Conservation (phyloP, 2,797 vertebrate species). For the Perodicticus potto region DNA sequence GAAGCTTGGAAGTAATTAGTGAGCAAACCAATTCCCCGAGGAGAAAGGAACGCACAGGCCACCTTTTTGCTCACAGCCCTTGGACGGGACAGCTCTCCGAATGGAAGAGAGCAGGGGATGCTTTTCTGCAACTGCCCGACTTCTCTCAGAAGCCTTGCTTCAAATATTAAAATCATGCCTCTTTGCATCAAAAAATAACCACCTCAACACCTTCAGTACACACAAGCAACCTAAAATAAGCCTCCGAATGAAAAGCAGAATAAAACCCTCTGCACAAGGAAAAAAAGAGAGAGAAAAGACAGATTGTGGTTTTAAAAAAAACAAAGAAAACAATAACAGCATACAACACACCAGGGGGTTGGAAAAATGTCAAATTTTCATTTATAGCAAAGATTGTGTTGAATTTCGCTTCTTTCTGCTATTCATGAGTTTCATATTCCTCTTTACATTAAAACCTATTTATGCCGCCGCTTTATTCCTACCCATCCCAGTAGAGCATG, state of each 20-base stretch:
- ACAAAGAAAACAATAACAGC: not conserved
- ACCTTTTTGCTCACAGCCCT: not conserved
- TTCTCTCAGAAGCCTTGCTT: not conserved
- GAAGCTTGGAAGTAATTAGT: not conserved
- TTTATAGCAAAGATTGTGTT: slow-evolving; percentile 62
- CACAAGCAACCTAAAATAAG: slow-evolving; percentile 38
- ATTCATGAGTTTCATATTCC: slow-evolving; percentile 69
- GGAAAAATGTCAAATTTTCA: slow-evolving; percentile 70
- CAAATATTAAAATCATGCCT: slow-evolving; percentile 33
- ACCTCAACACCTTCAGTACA: slow-evolving; percentile 43
- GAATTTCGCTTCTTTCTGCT: slow-evolving; percentile 76
- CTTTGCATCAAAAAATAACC: slow-evolving; percentile 59
- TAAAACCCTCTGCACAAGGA: slow-evolving; percentile 55
- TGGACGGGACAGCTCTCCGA: not conserved
- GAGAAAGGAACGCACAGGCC: not conserved
- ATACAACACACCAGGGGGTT: slow-evolving; percentile 69
- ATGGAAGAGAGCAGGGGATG: not conserved
- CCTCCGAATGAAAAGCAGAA: slow-evolving; percentile 50
- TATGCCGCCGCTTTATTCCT: slow-evolving; percentile 65
- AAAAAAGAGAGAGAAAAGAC: slow-evolving; percentile 57
- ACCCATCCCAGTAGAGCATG: slow-evolving; percentile 6
- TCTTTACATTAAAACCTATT: slow-evolving; percentile 69
- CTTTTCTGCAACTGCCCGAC: slow-evolving; percentile 9
- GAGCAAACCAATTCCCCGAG: slow-evolving; percentile 34
- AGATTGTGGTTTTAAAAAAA: not conserved